Conservation (phyloP, 2,888 invertebrate genomes). For the Cheilosia vulpina region DNA sequence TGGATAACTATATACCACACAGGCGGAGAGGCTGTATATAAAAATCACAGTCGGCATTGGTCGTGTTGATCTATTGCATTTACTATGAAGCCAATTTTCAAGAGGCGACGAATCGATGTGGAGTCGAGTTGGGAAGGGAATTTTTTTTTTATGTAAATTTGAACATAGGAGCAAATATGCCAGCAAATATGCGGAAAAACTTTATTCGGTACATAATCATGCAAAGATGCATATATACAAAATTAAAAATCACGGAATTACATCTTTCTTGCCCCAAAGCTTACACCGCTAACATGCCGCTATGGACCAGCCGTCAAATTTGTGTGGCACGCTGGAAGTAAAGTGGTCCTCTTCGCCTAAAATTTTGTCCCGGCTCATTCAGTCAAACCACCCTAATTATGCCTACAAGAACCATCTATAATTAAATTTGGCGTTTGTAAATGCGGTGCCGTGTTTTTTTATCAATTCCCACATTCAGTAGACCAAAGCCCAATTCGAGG, state of each 20-base stretch:
- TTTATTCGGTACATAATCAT: too few relatives aligned
- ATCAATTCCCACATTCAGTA: neutral
- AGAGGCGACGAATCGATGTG: neutral
- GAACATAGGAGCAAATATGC: neutral
- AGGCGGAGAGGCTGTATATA: slow-evolving; percentile 27
- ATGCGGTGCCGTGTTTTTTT: slow-evolving; percentile 31
- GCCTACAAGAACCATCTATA: neutral
- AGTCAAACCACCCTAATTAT: too few relatives aligned
- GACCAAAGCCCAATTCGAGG: neutral
- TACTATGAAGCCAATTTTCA: slow-evolving; percentile 44
- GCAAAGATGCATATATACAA: too few relatives aligned
- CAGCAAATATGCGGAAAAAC: too few relatives aligned
- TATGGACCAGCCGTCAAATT: too few relatives aligned
- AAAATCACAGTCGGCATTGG: slow-evolving; percentile 41
- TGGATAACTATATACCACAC: neutral
- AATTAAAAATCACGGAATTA: too few relatives aligned
- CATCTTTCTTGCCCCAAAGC: too few relatives aligned
- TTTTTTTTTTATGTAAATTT: neutral
- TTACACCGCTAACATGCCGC: too few relatives aligned
- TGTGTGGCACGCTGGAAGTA: too few relatives aligned
- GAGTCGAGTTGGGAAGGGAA: neutral
- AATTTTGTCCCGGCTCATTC: too few relatives aligned
- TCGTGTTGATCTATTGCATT: slow-evolving; percentile 17
- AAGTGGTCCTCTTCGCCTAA: too few relatives aligned
- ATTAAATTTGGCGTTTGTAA: slow-evolving; percentile 43